Percentiles rank a stretch among this genome's conserved stretches.
phyloP scores from a whole-genome alignment of 1,140 invertebrate species.

The Lutraria rhynchaena region DNA sequence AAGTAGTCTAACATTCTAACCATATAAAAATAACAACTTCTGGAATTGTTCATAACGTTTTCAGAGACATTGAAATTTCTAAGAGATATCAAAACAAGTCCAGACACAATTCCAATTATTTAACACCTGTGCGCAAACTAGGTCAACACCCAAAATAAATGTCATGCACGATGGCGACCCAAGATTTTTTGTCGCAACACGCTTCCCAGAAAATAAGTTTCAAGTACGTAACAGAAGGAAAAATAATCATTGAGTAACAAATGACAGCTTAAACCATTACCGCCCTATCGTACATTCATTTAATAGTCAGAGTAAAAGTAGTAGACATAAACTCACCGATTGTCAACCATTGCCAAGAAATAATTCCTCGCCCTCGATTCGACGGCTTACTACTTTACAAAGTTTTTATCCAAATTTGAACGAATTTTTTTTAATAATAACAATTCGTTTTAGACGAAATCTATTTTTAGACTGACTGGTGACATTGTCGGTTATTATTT shows the following conservation, averaged over 20 bases:
- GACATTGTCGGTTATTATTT: too few relatives aligned
- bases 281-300: too few relatives aligned
- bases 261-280: background rate
- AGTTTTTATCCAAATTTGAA: too few relatives aligned
- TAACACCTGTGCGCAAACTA: slow-evolving; percentile 13
- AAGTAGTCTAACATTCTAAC: too few relatives aligned
- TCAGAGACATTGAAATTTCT: too few relatives aligned
- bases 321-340: slow-evolving; percentile 3
- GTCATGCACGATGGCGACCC: slow-evolving; percentile 37
- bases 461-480: too few relatives aligned
- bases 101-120: background rate
- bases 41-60: too few relatives aligned
- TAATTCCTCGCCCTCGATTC: slow-evolving; percentile 47
- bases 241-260: background rate
- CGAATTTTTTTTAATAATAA: too few relatives aligned
- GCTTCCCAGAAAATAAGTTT: slow-evolving; percentile 49
- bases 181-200: slow-evolving; percentile 41
- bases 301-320: background rate
- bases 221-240: background rate
- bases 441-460: too few relatives aligned
- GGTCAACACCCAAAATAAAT: slow-evolving; percentile 40
- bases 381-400: background rate
- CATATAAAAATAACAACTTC: too few relatives aligned
- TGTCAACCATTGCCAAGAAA: slow-evolving; percentile 43
- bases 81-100: too few relatives aligned